phyloP scores from a whole-genome alignment of 2,888 invertebrate genomes.

The Lochmaea capreae region DNA sequence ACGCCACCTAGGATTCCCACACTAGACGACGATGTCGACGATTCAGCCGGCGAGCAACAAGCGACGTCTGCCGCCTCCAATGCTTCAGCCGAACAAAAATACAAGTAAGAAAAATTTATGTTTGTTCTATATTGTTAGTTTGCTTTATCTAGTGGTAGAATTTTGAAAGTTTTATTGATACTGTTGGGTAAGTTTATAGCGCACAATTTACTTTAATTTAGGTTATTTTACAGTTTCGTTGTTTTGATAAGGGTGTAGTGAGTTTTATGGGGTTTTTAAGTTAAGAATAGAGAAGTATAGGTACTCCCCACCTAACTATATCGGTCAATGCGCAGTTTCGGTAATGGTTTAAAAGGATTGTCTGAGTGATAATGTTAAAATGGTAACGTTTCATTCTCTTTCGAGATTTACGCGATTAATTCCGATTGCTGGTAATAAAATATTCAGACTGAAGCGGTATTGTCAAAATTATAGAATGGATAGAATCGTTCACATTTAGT shows the following conservation, averaged over 20 bases:
- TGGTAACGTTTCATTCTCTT: too few relatives aligned
- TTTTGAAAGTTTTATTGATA: not conserved
- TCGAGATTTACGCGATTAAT: too few relatives aligned
- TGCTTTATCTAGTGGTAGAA: conserved; percentile 11
- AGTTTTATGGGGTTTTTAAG: not conserved
- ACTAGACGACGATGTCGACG: conserved; percentile 23
- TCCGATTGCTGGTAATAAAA: too few relatives aligned
- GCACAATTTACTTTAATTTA: not conserved
- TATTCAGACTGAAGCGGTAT: too few relatives aligned
- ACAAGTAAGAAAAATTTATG: conserved; percentile 55
- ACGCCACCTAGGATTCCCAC: conserved; percentile 24
- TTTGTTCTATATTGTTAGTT: conserved; percentile 18
- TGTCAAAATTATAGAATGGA: too few relatives aligned
- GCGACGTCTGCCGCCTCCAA: conserved; percentile 21
- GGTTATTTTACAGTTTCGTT: not conserved
- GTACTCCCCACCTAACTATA: not conserved
- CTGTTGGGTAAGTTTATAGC: conserved; percentile 11
- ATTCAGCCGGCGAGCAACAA: conserved; percentile 29
- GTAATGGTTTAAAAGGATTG: not conserved
- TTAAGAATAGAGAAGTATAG: not conserved
- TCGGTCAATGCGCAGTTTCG: not conserved
- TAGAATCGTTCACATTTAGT: too few relatives aligned
- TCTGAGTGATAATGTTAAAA: not conserved
- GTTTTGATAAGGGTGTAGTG: not conserved
- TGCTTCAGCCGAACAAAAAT: conserved; percentile 58